Conservation (phyloP, 2,113 vertebrate species). For the Sigmodon hispidus region DNA sequence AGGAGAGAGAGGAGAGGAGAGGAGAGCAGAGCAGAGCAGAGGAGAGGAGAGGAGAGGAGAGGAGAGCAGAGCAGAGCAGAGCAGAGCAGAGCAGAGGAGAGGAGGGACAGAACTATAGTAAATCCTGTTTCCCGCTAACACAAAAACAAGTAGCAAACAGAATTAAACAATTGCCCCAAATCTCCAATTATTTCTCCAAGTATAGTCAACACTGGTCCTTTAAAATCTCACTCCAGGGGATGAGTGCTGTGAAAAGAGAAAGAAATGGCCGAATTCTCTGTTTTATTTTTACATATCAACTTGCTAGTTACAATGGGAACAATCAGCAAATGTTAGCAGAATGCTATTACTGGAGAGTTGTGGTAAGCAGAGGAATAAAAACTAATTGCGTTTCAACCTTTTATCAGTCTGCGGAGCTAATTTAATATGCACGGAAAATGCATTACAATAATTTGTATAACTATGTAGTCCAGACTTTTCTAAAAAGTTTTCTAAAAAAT, state of each 20-base stretch:
- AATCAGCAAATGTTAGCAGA: conserved; percentile 77
- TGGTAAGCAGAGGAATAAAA: conserved; percentile 74
- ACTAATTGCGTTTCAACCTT: conserved; percentile 78
- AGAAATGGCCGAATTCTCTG: conserved; percentile 55
- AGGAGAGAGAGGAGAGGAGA: too few relatives aligned
- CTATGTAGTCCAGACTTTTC: conserved; percentile 26
- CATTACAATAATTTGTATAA: conserved; percentile 77
- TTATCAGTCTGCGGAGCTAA: conserved; percentile 77
- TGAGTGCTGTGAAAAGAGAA: rapidly evolving
- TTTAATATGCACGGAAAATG: conserved; percentile 76
- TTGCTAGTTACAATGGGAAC: conserved; percentile 71
- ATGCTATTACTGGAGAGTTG: conserved; percentile 70
- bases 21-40: not conserved
- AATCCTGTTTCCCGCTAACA: not conserved
- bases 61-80: rapidly evolving
- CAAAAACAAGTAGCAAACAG: not conserved
- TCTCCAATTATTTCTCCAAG: not conserved
- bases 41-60: too few relatives aligned
- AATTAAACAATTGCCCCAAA: conserved; percentile 30
- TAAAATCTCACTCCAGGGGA: conserved; percentile 39
- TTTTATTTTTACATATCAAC: conserved; percentile 73
- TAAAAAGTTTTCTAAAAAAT: conserved; percentile 67
- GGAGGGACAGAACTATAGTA: not conserved
- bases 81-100: not conserved
- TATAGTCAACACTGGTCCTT: not conserved